Evolutionary conservation across 1,140 invertebrate species (phyloP).

Genomic region (Tyrophagus putrescentiae): DNA sequence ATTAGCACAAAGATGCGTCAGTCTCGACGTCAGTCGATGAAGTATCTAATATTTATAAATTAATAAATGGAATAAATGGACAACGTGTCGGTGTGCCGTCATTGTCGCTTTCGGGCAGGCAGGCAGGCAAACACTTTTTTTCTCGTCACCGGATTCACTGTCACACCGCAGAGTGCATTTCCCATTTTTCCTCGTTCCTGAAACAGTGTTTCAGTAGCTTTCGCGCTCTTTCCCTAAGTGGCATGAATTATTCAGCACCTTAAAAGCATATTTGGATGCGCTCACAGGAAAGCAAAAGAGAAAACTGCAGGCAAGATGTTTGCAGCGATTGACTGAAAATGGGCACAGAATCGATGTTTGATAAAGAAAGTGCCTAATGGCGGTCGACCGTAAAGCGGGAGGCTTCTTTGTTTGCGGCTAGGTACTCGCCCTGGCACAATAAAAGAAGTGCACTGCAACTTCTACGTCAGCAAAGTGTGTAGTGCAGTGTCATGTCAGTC

Average conservation of each 20-base stretch:
- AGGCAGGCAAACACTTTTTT: too few species aligned
- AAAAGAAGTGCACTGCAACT: too few species aligned
- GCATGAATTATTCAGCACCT: constrained; percentile 12
- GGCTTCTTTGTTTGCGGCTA: background rate
- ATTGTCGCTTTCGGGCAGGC: constrained; percentile 5
- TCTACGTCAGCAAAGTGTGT: too few species aligned
- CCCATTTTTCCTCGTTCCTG: too few species aligned
- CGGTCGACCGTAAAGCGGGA: too few species aligned
- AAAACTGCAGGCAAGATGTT: background rate
- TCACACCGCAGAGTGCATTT: constrained; percentile 1
- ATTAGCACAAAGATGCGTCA: too few species aligned
- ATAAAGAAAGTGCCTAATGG: background rate
- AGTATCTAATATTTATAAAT: too few species aligned
- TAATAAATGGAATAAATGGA: constrained; percentile 9
- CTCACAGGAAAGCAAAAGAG: background rate
- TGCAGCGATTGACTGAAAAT: constrained; percentile 9
- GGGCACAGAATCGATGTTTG: constrained; percentile 14
- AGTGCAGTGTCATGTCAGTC: too few species aligned
- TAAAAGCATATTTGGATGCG: constrained; percentile 9
- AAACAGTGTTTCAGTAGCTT: too few species aligned
- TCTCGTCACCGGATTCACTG: too few species aligned
- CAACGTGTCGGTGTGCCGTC: background rate
- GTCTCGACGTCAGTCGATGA: too few species aligned
- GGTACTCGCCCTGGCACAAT: too few species aligned
- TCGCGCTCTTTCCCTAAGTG: background rate